Conservation (phyloP, 2,113 vertebrate species). For the Verasper variegatus region DNA sequence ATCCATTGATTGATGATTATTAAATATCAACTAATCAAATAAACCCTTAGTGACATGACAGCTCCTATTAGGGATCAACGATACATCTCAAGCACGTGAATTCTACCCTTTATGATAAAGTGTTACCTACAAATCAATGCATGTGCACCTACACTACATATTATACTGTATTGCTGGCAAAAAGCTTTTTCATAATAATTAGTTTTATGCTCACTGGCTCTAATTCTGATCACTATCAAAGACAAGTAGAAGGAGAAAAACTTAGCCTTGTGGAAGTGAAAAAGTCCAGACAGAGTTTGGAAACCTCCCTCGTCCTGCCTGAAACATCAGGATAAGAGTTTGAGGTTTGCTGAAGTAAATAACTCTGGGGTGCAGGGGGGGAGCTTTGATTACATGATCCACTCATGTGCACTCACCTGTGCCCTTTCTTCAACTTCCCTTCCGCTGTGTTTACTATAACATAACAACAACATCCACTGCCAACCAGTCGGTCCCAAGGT, state of each 20-base stretch:
- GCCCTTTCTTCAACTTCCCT: conserved; percentile 2
- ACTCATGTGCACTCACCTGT: conserved; percentile 25
- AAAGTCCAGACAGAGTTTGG: conserved; percentile 29
- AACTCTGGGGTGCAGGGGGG: conserved; percentile 23
- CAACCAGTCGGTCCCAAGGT: conserved; percentile 51
- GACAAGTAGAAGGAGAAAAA: neutral
- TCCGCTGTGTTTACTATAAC: conserved; percentile 33
- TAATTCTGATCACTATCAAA: neutral
- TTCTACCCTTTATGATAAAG: neutral
- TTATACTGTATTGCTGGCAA: neutral
- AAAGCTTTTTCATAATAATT: neutral
- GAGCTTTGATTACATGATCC: conserved; percentile 44
- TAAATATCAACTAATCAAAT: no score
- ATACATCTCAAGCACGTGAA: neutral
- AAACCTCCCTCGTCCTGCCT: conserved; percentile 31
- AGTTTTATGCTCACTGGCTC: neutral
- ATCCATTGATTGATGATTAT: no score
- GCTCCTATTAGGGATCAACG: no score
- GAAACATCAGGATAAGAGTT: conserved; percentile 48
- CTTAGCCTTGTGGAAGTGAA: conserved; percentile 4
- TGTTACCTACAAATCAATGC: neutral
- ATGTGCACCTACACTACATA: neutral
- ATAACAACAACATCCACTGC: conserved; percentile 43
- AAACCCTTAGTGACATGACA: no score
- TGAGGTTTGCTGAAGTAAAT: conserved; percentile 38